Percentiles rank a stretch among this genome's conserved stretches.
phyloP scores from a whole-genome alignment of 2,888 invertebrate genomes.

The Drosophila rellima region DNA sequence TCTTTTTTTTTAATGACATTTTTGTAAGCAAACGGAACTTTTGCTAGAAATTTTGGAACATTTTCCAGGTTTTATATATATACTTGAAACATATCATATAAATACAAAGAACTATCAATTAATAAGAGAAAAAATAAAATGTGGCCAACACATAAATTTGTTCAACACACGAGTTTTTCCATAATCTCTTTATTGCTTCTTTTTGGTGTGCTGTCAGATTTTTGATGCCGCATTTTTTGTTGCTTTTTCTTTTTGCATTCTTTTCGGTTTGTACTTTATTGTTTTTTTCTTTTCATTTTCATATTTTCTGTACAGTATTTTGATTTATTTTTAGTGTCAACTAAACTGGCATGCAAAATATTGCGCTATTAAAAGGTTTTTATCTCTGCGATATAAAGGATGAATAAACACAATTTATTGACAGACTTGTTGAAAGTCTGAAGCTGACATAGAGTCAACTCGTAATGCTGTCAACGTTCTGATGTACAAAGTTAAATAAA shows the following conservation, averaged over 20 bases:
- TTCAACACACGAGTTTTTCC: constrained; percentile 12
- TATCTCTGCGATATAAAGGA: constrained; percentile 7
- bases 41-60: background rate
- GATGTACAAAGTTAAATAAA: constrained; percentile 1
- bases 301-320: constrained; percentile 27
- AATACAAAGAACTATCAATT: constrained; percentile 29
- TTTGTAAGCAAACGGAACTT: constrained; percentile 1
- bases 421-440: constrained; percentile 26
- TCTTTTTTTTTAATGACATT: constrained; percentile 2
- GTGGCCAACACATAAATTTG: constrained; percentile 26
- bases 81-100: background rate
- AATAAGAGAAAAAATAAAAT: constrained; percentile 12
- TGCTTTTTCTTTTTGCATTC: constrained; percentile 7
- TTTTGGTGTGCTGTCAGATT: constrained; percentile 15
- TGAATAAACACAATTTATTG: constrained; percentile 31
- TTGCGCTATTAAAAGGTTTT: constrained; percentile 45
- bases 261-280: constrained; percentile 13
- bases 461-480: constrained; percentile 23
- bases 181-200: background rate
- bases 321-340: constrained; percentile 73
- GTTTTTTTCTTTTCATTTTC: constrained; percentile 15
- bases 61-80: background rate
- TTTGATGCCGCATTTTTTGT: constrained; percentile 25
- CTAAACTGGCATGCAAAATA: constrained; percentile 61
- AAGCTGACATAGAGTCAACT: constrained; percentile 30